Percentiles rank a stretch among this genome's conserved stretches.
phyloP scores from a whole-genome alignment of 2,113 vertebrate species.

The Romanogobio albipinnatus region DNA sequence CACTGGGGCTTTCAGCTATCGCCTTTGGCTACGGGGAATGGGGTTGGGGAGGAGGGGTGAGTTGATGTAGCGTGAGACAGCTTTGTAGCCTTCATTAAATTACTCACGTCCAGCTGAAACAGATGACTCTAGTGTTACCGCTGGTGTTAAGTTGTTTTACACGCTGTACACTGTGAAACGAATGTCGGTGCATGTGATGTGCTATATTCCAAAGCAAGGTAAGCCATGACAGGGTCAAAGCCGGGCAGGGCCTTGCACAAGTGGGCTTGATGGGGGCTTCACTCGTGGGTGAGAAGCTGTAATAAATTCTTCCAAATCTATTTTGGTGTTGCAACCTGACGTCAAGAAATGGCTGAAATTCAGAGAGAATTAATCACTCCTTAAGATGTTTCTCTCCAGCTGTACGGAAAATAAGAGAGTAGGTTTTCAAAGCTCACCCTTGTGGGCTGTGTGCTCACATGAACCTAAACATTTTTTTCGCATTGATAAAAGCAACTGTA shows the following conservation, averaged over 20 bases:
- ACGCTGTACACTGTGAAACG: not conserved
- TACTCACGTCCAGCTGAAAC: not conserved
- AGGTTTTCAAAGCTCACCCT: constrained; percentile 39
- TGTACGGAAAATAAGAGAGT: not conserved
- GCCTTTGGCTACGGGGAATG: constrained; percentile 37
- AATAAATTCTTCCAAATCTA: constrained; percentile 37
- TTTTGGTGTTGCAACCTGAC: constrained; percentile 39
- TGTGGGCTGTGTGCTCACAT: constrained; percentile 23
- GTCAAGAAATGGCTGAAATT: constrained; percentile 33
- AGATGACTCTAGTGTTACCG: not conserved
- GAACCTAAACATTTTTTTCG: constrained; percentile 30
- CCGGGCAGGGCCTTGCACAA: not conserved
- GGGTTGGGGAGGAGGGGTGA: not conserved
- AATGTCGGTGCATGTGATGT: no score
- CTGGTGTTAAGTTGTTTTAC: not conserved
- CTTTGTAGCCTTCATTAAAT: constrained; percentile 23
- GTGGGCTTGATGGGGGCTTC: not conserved
- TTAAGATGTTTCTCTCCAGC: constrained; percentile 25
- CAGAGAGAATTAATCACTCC: constrained; percentile 55
- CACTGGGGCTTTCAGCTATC: constrained; percentile 54
- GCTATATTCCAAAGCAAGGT: not conserved
- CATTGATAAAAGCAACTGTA: constrained; percentile 21
- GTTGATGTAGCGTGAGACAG: constrained; percentile 28
- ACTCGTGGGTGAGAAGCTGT: constrained; percentile 46
- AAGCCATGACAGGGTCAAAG: not conserved